phyloP scores from a whole-genome alignment of 2,797 vertebrate genomes.

The Rhincodon typus region DNA sequence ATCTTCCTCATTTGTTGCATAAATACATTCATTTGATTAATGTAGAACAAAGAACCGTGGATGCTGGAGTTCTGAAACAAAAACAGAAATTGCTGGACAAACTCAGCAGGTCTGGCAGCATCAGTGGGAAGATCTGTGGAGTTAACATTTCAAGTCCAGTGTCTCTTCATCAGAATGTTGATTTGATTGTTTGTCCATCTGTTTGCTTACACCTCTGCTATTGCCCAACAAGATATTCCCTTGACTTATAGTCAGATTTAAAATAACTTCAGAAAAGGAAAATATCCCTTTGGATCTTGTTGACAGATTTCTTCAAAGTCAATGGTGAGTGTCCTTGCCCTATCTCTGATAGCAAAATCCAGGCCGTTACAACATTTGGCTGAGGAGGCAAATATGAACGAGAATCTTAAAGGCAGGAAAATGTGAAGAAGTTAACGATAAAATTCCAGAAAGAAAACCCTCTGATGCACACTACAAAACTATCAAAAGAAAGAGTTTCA shows the following conservation, averaged over 20 bases:
- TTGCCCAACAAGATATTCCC: background rate
- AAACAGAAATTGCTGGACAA: no score
- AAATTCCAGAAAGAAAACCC: background rate
- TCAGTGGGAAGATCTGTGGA: no score
- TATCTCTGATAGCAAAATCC: background rate
- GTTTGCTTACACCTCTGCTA: background rate
- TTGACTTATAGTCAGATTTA: background rate
- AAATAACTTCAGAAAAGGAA: background rate
- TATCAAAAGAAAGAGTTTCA: no score
- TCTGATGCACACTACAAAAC: background rate
- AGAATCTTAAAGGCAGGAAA: background rate
- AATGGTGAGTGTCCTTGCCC: background rate
- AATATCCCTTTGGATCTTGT: background rate
- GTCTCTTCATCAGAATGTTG: no score
- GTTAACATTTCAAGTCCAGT: no score
- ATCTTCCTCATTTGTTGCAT: background rate
- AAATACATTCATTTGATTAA: background rate
- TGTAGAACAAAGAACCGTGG: no score
- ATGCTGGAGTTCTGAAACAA: no score
- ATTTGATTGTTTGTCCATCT: background rate
- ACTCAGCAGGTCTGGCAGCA: no score
- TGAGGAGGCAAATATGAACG: background rate
- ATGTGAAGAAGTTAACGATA: background rate
- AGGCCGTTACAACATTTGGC: background rate
- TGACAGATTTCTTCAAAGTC: background rate